phyloP scores from a whole-genome alignment of 2,888 invertebrate species.

The Troilus luridus region DNA sequence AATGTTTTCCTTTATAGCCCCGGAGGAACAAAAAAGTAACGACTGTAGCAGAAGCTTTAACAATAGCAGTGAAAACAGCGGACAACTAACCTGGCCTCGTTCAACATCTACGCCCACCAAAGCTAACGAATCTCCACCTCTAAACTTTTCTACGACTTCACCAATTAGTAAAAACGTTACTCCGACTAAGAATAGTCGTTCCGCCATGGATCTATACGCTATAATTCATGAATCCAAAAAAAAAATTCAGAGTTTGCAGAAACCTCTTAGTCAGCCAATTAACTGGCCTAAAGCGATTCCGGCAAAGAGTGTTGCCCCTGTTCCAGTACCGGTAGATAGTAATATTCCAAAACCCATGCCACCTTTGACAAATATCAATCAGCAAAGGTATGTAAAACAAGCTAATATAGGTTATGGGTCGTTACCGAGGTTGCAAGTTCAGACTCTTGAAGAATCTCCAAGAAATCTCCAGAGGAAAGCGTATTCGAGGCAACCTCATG shows the following conservation, averaged over 20 bases:
- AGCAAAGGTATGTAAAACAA: slow-evolving; percentile 60
- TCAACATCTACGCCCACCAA: slow-evolving; percentile 66
- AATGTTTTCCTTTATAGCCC: slow-evolving; percentile 53
- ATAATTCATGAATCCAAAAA: slow-evolving; percentile 85
- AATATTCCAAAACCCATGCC: slow-evolving; percentile 63
- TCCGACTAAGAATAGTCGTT: slow-evolving; percentile 80
- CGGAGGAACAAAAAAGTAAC: slow-evolving; percentile 48
- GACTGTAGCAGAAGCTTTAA: slow-evolving; percentile 20
- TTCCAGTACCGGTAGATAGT: slow-evolving; percentile 51
- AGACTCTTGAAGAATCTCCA: slow-evolving; percentile 63
- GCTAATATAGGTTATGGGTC: slow-evolving; percentile 61
- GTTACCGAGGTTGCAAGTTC: slow-evolving; percentile 63
- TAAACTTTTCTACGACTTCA: slow-evolving; percentile 65
- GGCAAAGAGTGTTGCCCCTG: slow-evolving; percentile 59
- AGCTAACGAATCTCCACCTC: slow-evolving; percentile 58
- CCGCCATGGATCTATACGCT: slow-evolving; percentile 83
- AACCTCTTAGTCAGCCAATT: slow-evolving; percentile 66
- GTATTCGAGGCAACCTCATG: slow-evolving; percentile 57
- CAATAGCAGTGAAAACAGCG: slow-evolving; percentile 41
- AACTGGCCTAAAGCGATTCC: slow-evolving; percentile 65
- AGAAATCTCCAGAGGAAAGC: slow-evolving; percentile 61
- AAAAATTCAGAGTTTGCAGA: slow-evolving; percentile 66
- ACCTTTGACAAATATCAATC: slow-evolving; percentile 61
- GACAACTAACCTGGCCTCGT: slow-evolving; percentile 62
- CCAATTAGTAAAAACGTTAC: slow-evolving; percentile 69